Evolutionary conservation across 2,797 vertebrate genomes (phyloP).

Genomic region (Spondyliosoma cantharus): DNA sequence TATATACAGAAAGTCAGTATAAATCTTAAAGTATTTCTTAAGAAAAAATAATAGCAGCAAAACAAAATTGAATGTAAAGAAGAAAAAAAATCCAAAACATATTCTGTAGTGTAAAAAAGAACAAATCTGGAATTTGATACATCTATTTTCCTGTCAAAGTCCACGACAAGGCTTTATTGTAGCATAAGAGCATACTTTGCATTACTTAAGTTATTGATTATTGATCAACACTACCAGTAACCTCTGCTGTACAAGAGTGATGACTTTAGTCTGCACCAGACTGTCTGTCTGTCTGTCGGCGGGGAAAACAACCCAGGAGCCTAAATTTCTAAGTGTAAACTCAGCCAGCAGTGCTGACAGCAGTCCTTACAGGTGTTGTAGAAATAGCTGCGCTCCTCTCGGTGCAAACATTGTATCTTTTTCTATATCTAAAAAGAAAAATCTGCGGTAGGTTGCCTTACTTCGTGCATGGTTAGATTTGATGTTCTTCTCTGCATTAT

Average conservation of each 20-base stretch:
- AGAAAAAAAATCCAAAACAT: conserved; percentile 31
- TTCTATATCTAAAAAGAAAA: conserved; percentile 72
- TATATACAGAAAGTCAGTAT: conserved; percentile 48
- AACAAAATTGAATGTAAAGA: conserved; percentile 75
- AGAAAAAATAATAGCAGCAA: conserved; percentile 70
- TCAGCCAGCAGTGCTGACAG: conserved; percentile 72
- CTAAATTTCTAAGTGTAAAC: conserved; percentile 78
- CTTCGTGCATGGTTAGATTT: conserved; percentile 94
- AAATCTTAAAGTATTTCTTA: conserved; percentile 89
- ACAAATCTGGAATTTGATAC: conserved; percentile 78
- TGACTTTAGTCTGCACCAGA: conserved; percentile 71
- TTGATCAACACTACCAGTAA: conserved; percentile 60
- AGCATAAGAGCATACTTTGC: conserved; percentile 84
- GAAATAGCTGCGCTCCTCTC: conserved; percentile 76
- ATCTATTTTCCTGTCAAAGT: conserved; percentile 81
- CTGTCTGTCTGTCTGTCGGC: conserved; percentile 60
- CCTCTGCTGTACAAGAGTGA: conserved; percentile 73
- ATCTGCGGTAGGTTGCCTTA: conserved; percentile 90
- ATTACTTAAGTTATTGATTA: conserved; percentile 74
- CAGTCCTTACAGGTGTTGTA: conserved; percentile 77
- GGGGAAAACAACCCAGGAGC: conserved; percentile 40
- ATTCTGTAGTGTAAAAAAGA: conserved; percentile 65
- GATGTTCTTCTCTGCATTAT: conserved; percentile 85
- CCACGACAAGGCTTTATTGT: conserved; percentile 80
- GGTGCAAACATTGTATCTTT: conserved; percentile 74